Evolutionary conservation across 2,113 vertebrate genomes (phyloP).

Genomic region (Macrotis lagotis): DNA sequence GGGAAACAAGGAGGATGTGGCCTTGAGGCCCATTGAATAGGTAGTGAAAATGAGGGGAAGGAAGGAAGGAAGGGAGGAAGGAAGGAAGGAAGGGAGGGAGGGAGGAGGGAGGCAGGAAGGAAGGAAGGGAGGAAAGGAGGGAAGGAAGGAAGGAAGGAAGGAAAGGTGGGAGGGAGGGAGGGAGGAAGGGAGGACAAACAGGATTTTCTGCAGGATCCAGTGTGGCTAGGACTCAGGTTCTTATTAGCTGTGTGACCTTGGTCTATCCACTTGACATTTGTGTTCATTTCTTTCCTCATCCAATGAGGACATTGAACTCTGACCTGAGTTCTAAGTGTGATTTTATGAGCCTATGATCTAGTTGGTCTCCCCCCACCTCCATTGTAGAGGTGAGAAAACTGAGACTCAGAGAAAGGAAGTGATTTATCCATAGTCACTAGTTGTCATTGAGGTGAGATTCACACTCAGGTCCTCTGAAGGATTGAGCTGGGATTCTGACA

Average conservation of each 20-base stretch:
- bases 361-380: not conserved
- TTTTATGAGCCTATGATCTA: not conserved
- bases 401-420: not conserved
- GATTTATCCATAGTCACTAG: not conserved
- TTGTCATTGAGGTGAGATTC: not conserved
- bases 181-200: fast-evolving
- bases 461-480: no score
- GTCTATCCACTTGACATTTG: not conserved
- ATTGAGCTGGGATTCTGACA: not conserved
- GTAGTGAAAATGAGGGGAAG: not conserved
- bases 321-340: not conserved
- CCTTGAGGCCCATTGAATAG: not conserved
- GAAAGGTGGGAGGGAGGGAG: not conserved
- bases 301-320: not conserved
- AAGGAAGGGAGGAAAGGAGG: no score
- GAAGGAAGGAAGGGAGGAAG: not conserved
- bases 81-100: no score
- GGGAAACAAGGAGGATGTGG: not conserved
- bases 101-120: no score
- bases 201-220: not conserved
- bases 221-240: fast-evolving
- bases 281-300: not conserved
- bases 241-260: not conserved
- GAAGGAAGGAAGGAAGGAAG: no score
- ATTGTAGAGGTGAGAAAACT: not conserved